A percentile compares a stretch with the other conserved stretches of the same genome.
Evolutionary conservation across 2,797 vertebrate species (phyloP).

Genomic region (Alcedo quadribrachys): DNA sequence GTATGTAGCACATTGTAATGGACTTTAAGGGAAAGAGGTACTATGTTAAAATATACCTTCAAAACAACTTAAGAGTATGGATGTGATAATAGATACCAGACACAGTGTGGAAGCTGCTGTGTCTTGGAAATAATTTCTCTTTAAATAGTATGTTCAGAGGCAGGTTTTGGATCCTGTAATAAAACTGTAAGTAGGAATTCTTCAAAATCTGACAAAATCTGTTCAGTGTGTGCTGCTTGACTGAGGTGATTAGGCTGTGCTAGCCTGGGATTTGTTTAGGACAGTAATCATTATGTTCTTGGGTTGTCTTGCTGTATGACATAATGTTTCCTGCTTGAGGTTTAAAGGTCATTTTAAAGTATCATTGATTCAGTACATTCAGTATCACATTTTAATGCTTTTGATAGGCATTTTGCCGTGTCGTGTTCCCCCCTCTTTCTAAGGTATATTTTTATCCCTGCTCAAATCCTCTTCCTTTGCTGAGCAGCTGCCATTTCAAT

Average conservation of each 20-base stretch:
- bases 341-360: background rate
- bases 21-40: background rate
- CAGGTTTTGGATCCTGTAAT: background rate
- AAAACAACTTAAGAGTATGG: background rate
- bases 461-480: conserved; percentile 57
- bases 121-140: background rate
- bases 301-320: background rate
- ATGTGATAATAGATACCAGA: background rate
- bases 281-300: background rate
- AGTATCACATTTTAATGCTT: background rate
- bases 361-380: background rate
- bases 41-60: background rate
- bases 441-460: conserved; percentile 56
- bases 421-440: background rate
- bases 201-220: background rate
- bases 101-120: background rate
- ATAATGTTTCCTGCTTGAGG: background rate
- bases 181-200: background rate
- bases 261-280: background rate
- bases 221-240: background rate
- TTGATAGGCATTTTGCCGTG: background rate
- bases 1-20: background rate
- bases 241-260: background rate
- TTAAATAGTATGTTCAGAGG: background rate
- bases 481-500: conserved; percentile 71